Base-by-base conservation (phyloP, 2,888 invertebrate species). In the Apamea sordens region DNA sequence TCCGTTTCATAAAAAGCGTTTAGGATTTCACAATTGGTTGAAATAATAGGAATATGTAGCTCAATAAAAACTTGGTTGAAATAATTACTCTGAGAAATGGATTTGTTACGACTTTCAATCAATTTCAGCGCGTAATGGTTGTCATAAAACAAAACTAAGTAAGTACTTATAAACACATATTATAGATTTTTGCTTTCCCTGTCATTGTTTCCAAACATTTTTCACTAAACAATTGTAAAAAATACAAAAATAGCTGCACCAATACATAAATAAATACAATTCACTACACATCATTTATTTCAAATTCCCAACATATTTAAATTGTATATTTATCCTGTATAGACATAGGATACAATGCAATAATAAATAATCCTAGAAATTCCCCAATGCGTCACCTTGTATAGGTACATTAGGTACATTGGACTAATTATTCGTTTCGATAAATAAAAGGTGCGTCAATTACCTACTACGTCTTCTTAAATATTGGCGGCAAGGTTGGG, bases 301-400 rank as follows among this genome's bases (percentile, higher is more conserved):
- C 69, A 47, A 76, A 74, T 71, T 70, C 28, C 64, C 50, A 82
- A 70, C 64, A 64, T 21, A 41, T 71, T 3, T n/a, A 28, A 53
- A 80, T 68, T 64, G 8, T 50, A 79, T 13, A 76, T 85, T 88
- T 88, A 81, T 86, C 88, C 88, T 87, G 79, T 80, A 61, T 72
- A 73, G n/a, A 79, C 75, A 76, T 79, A 88, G 88, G 85, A 87
- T 83, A 85, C 84, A 72, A 73, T 67, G 56, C 71, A 82, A 71
- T 73, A 84, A 76, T 73, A 80, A 83, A 80, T 82, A 82, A 75
- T 77, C 79, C 76, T 84, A 83, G 80, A 82, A 87, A 86, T 86
- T 87, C 71, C 86, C 87, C 72, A 78, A 82, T 83, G 84, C 70
- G 84, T 88, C 88, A 88, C 44, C 36, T 44, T 75, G 6, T 50